Evolutionary conservation across 2,113 vertebrate genomes (phyloP), one percentile per base, ranked within the genome.

Genomic region (Turnix velox): DNA sequence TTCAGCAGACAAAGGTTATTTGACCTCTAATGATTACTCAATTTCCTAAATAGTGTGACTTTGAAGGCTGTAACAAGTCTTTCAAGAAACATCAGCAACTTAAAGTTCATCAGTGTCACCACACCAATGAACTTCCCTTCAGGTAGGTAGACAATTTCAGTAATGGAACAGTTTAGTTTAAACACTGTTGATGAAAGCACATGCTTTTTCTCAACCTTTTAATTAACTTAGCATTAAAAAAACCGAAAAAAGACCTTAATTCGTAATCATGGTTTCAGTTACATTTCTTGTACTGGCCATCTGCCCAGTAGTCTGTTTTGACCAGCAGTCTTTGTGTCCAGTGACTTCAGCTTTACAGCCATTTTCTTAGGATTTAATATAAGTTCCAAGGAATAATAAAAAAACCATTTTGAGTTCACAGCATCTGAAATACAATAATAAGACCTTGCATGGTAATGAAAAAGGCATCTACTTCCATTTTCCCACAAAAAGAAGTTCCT

Each of bases 81-180:
- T 99, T 99, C 94, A 98, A 65, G 92, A 99, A 99, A 84, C 98
- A 98, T 87, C 98, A 98, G 52, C 98, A 98, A 75, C 98, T 99
- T 69, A 99, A 98, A 92, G 87, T 96, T 51, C 99, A 99, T 87
- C 97, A 96, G 49, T 98, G 93, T 96, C 97, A 98, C 59, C 99
- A 99, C 72, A 97, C 97, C 49, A 96, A 95, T 3, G 82, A 97
- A 35, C 96, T 96, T 6, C 97, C 97, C 5, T 99, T 98, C 97
- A 98, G 95, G 99, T 99, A 92, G 78, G 99, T 98, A 87, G 69
- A 93, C 58, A 33, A 51, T 74, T 86, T 92, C 18, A 20, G 33
- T 87, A 65, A 7, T n/a, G n/a, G 67, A 55, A 24, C 24, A 46
- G 28, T 87, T 75, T 8, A 7, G 37, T 46, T 75, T 92, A 43